phyloP scores from a whole-genome alignment of 1,140 invertebrate genomes.

The Gonioctena quinquepunctata region DNA sequence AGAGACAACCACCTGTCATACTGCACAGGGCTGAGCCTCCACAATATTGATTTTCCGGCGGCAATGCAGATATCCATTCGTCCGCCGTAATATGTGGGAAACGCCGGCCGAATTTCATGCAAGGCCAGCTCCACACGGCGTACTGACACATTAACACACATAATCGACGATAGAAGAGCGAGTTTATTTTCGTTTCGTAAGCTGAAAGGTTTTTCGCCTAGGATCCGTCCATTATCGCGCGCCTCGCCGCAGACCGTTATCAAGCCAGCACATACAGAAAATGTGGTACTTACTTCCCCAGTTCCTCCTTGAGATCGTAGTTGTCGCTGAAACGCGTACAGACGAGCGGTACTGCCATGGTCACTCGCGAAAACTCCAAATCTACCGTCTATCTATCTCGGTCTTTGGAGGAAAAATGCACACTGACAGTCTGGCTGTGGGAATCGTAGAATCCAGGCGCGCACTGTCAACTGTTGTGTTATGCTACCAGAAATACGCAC shows the following conservation, averaged over 20 bases:
- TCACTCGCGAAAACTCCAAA: conserved; percentile 7
- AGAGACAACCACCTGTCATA: conserved; percentile 53
- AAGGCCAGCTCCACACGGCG: not conserved
- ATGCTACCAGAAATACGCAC: conserved; percentile 45
- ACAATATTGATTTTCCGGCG: conserved; percentile 55
- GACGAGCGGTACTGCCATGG: conserved; percentile 58
- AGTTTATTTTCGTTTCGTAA: conserved; percentile 34
- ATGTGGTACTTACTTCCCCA: conserved; percentile 90
- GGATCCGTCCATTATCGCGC: conserved; percentile 4
- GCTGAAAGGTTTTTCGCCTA: conserved; percentile 16
- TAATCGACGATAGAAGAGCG: conserved; percentile 13
- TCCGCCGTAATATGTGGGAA: conserved; percentile 10
- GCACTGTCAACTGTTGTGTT: conserved; percentile 32
- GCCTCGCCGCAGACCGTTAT: not conserved
- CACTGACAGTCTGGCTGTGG: conserved; percentile 1
- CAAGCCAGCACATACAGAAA: conserved; percentile 16
- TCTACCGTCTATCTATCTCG: conserved; percentile 9
- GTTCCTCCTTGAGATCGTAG: conserved; percentile 99
- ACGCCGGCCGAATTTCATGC: not conserved
- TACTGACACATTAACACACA: not conserved
- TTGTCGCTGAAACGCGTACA: conserved; percentile 97
- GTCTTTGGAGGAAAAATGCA: conserved; percentile 11
- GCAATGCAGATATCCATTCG: conserved; percentile 55
- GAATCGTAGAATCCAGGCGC: conserved; percentile 21
- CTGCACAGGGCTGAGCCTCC: conserved; percentile 48